phyloP scores from a whole-genome alignment of 2,113 vertebrate species.

The Xiphias gladius region DNA sequence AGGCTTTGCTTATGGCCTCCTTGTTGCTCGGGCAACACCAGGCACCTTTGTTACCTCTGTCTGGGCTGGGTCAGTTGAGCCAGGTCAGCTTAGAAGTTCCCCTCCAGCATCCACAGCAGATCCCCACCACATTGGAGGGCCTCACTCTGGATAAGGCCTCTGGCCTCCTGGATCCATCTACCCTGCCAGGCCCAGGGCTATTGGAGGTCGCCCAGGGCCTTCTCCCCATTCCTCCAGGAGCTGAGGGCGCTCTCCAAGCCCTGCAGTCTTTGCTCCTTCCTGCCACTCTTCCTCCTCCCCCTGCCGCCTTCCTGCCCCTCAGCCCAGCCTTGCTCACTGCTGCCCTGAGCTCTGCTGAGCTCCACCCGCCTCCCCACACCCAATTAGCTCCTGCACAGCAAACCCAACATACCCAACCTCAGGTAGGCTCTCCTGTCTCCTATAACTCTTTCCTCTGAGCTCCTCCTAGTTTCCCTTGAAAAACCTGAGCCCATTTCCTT shows the following conservation, averaged over 20 bases:
- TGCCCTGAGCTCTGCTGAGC: constrained; percentile 85
- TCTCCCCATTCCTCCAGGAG: constrained; percentile 79
- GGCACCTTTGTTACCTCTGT: constrained; percentile 84
- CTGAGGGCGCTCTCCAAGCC: constrained; percentile 80
- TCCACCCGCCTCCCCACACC: constrained; percentile 73
- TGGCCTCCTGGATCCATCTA: constrained; percentile 84
- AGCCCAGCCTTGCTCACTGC: constrained; percentile 87
- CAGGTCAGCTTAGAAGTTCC: constrained; percentile 85
- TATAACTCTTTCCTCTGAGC: constrained; percentile 33
- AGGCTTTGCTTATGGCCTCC: constrained; percentile 86
- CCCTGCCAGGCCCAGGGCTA: constrained; percentile 84
- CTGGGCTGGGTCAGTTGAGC: constrained; percentile 79
- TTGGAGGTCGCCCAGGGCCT: constrained; percentile 87
- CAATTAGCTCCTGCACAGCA: constrained; percentile 77
- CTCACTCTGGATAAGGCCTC: constrained; percentile 80
- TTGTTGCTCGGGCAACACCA: constrained; percentile 86
- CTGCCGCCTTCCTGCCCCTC: constrained; percentile 87
- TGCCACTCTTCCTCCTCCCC: constrained; percentile 77
- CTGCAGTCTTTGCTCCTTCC: constrained; percentile 86
- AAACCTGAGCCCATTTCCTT: constrained; percentile 21
- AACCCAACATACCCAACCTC: constrained; percentile 80
- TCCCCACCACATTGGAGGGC: constrained; percentile 81
- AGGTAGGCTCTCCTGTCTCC: constrained; percentile 71
- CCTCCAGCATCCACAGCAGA: constrained; percentile 83
- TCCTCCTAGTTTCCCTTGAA: constrained; percentile 14